Evolutionary conservation across 30 jellyfish, hydroid and myxozoan genomes (phyloP).

Genomic region (Hydractinia symbiolongicarpus): DNA sequence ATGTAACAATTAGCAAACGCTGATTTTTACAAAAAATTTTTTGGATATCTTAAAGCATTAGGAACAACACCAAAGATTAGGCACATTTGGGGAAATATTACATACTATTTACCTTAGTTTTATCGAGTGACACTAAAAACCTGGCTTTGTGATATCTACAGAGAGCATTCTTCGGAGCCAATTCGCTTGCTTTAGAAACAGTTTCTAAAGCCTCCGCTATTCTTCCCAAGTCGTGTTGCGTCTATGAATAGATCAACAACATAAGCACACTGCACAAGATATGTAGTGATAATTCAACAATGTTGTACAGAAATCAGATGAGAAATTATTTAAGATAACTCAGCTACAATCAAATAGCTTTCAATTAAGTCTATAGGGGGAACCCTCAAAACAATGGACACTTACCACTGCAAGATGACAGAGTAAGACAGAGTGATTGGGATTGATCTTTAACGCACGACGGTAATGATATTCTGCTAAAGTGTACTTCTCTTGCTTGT

Average conservation of each 20-base stretch:
- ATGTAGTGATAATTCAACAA: not conserved
- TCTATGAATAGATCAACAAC: constrained; percentile 26
- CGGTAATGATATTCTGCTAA: constrained; percentile 84
- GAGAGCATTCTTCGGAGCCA: constrained; percentile 71
- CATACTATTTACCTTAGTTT: constrained; percentile 57
- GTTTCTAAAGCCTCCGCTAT: constrained; percentile 65
- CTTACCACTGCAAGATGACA: constrained; percentile 98
- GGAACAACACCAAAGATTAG: not conserved
- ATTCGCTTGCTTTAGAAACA: constrained; percentile 60
- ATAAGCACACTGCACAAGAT: too few relatives aligned
- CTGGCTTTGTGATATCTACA: constrained; percentile 91
- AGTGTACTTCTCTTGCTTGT: constrained; percentile 85
- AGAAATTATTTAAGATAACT: too few relatives aligned
- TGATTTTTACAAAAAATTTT: not conserved
- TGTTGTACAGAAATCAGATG: too few relatives aligned
- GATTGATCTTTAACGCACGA: constrained; percentile 80
- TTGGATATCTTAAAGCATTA: not conserved
- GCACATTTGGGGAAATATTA: too few relatives aligned
- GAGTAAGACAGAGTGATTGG: constrained; percentile 78
- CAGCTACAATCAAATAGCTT: too few relatives aligned
- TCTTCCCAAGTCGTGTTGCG: constrained; percentile 74
- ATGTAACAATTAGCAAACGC: too few relatives aligned
- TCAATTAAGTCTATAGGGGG: too few relatives aligned
- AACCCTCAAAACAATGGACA: constrained; percentile 1
- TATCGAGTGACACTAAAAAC: constrained; percentile 53